A percentile compares a stretch with the other conserved stretches of the same genome.
These are phyloP conservation scores for Eumeta japonica DNA, from an alignment of 1,140 invertebrate species.

Conservation along the genomic window DNA sequence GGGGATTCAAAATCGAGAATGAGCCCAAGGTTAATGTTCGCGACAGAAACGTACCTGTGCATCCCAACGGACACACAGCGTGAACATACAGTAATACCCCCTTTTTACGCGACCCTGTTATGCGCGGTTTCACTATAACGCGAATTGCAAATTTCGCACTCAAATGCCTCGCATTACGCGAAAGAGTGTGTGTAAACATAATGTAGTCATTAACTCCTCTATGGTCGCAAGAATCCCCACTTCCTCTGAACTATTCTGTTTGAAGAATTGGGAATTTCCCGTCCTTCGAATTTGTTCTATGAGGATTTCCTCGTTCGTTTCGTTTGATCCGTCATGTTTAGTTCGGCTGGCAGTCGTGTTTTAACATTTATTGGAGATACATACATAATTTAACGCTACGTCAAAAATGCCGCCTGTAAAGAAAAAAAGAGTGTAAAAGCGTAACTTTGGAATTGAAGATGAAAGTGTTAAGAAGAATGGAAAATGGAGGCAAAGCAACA, in stretches of 20 bases:
- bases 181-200: conserved; percentile 10
- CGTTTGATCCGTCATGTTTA: conserved; percentile 10
- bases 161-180: conserved; percentile 13
- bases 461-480: conserved; percentile 15
- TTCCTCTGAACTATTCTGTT: conserved; percentile 14
- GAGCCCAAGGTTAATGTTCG: too few relatives aligned
- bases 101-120: too few relatives aligned
- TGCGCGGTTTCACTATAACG: too few relatives aligned
- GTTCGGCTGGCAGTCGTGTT: conserved; percentile 9
- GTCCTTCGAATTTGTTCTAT: conserved; percentile 17
- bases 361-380: conserved; percentile 17
- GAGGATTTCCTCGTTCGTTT: conserved; percentile 14
- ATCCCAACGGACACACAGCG: too few relatives aligned
- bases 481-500: conserved; percentile 17
- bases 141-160: conserved; percentile 15
- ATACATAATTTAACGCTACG: conserved; percentile 15
- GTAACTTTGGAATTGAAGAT: conserved; percentile 11
- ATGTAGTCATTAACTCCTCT: too few relatives aligned
- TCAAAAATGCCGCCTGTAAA: conserved; percentile 16
- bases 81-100: too few relatives aligned
- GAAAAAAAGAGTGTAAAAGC: conserved; percentile 18
- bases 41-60: too few relatives aligned
- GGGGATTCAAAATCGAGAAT: too few relatives aligned
- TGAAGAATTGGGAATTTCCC: too few relatives aligned
- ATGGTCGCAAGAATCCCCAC: too few relatives aligned